Evolutionary conservation across 2,797 vertebrate species (phyloP), one percentile per base, ranked within the genome.

Genomic region (Staurois parvus): DNA sequence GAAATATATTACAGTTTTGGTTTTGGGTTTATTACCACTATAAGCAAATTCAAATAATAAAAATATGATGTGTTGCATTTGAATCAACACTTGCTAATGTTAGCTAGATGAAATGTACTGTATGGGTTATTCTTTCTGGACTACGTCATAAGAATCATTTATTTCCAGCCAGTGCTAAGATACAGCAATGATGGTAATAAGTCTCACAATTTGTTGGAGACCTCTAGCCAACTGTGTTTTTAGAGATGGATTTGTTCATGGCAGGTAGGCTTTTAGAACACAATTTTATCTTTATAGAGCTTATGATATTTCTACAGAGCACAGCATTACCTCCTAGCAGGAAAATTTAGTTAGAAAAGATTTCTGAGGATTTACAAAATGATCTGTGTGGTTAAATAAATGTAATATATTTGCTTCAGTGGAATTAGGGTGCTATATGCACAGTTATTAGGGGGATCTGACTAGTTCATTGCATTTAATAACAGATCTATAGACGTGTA

Each of bases 161-260:
- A 62, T 78, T 84, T 72, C 42, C 56, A 73, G 76, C 66, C 29
- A 37, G 34, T 40, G 28, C 48, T 52, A 56, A 74, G 37, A 42
- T 34, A 29, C 29, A 66, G 17, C 37, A 30, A 73, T 79, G 59
- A 26, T 79, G 11, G 8, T 84, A 66, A 66, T 84, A 56, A 3
- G 24, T 74, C 45, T 75, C 28, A 17, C 40, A 74, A 34, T 73
- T 79, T 68, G 62, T 12, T 72, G 34, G n/a, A 73, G 68, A 79
- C 69, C 76, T 85, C 29, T 68, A 80, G 76, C 69, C 76, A 73
- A 74, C 59, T 79, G 69, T 77, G 67, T 37, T 79, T 79, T 85
- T 68, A 80, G 72, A 79, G 37, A 74, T 80, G 76, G 59, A 85
- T 85, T 85, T 79, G 69, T 40, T 74, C 59, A 80, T 29, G 4